phyloP scores from a whole-genome alignment of 2,113 vertebrate genomes.

The Lasiurus cinereus region DNA sequence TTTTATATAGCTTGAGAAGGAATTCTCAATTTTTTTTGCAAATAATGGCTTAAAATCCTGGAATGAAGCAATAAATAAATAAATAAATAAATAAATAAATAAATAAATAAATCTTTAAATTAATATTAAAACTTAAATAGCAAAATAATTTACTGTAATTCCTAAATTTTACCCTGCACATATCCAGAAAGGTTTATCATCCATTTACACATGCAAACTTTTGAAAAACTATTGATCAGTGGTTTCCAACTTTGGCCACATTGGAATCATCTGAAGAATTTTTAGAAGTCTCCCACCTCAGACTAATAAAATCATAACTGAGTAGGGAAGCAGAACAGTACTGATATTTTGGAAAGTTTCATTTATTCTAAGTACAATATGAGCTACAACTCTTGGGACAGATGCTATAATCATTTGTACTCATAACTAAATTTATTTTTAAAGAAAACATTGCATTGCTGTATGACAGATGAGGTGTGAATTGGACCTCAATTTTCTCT shows the following conservation, averaged over 20 bases:
- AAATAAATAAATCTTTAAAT: conserved; percentile 7
- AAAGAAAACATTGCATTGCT: neutral
- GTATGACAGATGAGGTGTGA: neutral
- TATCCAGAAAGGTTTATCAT: neutral
- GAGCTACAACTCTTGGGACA: neutral
- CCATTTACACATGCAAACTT: neutral
- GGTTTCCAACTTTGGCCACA: neutral
- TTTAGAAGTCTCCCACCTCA: neutral
- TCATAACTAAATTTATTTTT: conserved; percentile 2
- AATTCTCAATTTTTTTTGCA: neutral
- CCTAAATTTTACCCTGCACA: neutral
- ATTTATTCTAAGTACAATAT: neutral
- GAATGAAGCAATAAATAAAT: neutral
- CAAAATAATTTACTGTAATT: conserved; percentile 44
- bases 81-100: neutral
- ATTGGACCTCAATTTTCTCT: neutral
- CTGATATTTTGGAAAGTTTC: neutral
- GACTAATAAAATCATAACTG: neutral
- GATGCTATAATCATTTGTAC: neutral
- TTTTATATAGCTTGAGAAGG: neutral
- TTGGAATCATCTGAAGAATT: neutral
- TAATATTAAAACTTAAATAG: conserved; percentile 26
- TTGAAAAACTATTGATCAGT: neutral
- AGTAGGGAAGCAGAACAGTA: neutral
- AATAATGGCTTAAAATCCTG: conserved; percentile 13